Evolutionary conservation across 2,113 vertebrate genomes (phyloP).

Genomic region (Elaphurus davidianus): DNA sequence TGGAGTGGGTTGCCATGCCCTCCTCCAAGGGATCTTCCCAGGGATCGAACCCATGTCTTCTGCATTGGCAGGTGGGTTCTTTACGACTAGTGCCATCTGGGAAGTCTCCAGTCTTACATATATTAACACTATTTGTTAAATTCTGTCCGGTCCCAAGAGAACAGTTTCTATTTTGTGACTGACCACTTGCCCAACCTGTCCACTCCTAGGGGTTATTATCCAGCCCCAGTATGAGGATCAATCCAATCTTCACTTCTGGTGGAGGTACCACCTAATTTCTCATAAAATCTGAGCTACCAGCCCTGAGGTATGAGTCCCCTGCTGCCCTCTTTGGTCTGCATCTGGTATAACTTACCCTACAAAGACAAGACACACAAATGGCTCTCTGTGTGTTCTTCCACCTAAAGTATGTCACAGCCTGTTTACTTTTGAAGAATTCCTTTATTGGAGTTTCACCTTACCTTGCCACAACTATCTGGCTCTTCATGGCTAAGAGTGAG

Average conservation of each 20-base stretch:
- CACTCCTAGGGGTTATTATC: not conserved
- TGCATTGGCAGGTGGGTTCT: not conserved
- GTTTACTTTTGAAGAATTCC: conserved; percentile 47
- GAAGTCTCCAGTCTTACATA: not conserved
- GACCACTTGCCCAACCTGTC: not conserved
- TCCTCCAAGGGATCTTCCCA: not conserved
- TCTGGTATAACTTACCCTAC: not conserved
- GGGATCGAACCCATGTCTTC: not conserved
- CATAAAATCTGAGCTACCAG: not conserved
- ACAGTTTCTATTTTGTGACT: not conserved
- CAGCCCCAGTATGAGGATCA: not conserved
- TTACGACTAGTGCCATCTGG: not conserved
- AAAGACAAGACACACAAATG: not conserved
- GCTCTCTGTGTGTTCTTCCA: not conserved
- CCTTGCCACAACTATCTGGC: conserved; percentile 27
- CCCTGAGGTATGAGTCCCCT: not conserved
- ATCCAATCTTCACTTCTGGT: not conserved
- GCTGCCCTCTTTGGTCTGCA: not conserved
- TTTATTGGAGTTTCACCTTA: conserved; percentile 63
- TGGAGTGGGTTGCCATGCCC: not conserved
- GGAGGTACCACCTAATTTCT: not conserved
- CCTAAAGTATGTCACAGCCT: conserved; percentile 30
- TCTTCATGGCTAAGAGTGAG: conserved; percentile 21
- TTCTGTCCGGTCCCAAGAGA: not conserved
- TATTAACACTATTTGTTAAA: not conserved